Conservation (phyloP, 2,888 invertebrate genomes). For the Heliconius hortense region DNA sequence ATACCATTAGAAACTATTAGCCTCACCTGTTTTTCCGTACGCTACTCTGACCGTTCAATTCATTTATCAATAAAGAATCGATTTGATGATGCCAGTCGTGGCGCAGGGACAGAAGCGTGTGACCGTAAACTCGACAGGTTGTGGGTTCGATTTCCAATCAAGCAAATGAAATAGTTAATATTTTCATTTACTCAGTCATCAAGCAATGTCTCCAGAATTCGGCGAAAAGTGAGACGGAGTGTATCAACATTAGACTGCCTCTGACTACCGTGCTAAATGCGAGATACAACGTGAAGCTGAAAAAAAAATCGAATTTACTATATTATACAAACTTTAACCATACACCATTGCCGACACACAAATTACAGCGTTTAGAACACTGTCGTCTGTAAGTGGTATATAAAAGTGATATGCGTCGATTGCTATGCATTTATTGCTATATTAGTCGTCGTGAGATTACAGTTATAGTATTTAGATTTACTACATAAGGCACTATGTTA, state of each 20-base stretch:
- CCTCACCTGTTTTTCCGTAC: conserved; percentile 46
- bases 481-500: conserved; percentile 36
- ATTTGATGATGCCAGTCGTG: background rate
- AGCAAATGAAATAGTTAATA: too few relatives aligned
- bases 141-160: too few relatives aligned
- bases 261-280: too few relatives aligned
- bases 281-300: too few relatives aligned
- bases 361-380: conserved; percentile 33
- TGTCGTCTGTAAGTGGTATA: conserved; percentile 28
- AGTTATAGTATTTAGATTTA: conserved; percentile 40
- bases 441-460: conserved; percentile 45
- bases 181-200: too few relatives aligned
- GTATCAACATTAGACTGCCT: too few relatives aligned
- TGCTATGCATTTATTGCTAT: conserved; percentile 52
- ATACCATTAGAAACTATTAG: conserved; percentile 50
- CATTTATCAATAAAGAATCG: conserved; percentile 22
- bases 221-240: too few relatives aligned
- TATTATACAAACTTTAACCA: conserved; percentile 9
- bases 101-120: too few relatives aligned
- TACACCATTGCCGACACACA: conserved; percentile 10
- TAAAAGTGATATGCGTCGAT: conserved; percentile 41
- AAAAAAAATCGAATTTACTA: conserved; percentile 24
- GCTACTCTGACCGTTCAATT: conserved; percentile 18
- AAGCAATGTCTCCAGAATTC: too few relatives aligned
- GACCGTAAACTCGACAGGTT: too few relatives aligned